These are phyloP conservation scores for Mesopsocus fuscifrons DNA, from an alignment of 2,888 invertebrate genomes.

Conservation along the genomic window DNA sequence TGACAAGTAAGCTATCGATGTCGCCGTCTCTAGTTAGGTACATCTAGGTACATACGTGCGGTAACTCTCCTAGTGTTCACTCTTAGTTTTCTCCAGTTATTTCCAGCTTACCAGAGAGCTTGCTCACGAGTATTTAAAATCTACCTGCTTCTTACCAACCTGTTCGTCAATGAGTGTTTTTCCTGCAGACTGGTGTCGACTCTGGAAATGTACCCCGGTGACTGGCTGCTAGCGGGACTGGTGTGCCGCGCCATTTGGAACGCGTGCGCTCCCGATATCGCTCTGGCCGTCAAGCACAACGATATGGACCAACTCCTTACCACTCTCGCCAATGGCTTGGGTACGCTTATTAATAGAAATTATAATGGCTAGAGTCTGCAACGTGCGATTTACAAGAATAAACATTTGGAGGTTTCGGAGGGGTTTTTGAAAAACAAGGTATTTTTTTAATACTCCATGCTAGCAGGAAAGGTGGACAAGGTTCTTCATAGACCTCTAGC, in stretches of 20 bases:
- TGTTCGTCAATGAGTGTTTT: too few relatives aligned
- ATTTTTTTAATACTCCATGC: too few relatives aligned
- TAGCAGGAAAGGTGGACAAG: too few relatives aligned
- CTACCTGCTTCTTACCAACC: too few relatives aligned
- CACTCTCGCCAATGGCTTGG: constrained; percentile 32
- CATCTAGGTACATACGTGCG: neutral
- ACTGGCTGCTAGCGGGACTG: constrained; percentile 49
- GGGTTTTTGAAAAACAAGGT: too few relatives aligned
- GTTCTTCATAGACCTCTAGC: too few relatives aligned
- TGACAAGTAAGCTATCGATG: constrained; percentile 26
- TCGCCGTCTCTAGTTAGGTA: too few relatives aligned
- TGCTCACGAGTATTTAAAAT: too few relatives aligned
- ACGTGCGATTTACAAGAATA: too few relatives aligned
- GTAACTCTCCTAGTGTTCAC: neutral
- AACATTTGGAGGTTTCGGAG: too few relatives aligned
- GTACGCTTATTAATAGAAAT: constrained; percentile 20
- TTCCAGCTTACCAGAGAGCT: too few relatives aligned
- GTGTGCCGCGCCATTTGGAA: constrained; percentile 62
- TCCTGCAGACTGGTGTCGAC: constrained; percentile 33
- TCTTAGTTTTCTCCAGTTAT: neutral
- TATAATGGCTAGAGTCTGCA: too few relatives aligned
- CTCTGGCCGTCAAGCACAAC: constrained; percentile 28
- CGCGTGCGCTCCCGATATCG: constrained; percentile 30
- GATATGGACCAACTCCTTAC: constrained; percentile 33
- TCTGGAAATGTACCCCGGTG: constrained; percentile 35